Evolutionary conservation across 2,797 vertebrate genomes (phyloP).

Genomic region (Florisuga fusca): DNA sequence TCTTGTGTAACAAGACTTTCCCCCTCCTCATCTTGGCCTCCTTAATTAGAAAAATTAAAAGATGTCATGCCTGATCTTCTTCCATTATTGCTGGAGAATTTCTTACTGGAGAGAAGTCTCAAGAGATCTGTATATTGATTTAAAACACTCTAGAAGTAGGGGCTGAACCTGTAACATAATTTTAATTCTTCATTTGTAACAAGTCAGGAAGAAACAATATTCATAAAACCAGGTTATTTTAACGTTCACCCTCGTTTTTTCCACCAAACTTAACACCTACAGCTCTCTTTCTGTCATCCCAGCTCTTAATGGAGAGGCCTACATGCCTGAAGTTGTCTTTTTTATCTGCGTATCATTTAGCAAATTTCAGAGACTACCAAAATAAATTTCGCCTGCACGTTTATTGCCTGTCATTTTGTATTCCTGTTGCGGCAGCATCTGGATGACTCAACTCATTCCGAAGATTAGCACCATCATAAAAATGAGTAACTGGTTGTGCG

Average conservation of each 20-base stretch:
- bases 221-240: neutral
- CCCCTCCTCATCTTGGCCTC: neutral
- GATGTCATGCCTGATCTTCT: neutral
- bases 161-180: neutral
- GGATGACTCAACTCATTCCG: neutral
- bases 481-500: constrained; percentile 16
- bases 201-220: neutral
- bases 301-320: neutral
- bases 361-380: neutral
- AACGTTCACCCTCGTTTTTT: neutral
- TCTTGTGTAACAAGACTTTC: neutral
- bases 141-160: neutral
- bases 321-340: neutral
- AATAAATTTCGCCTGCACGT: neutral
- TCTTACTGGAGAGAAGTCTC: neutral
- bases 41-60: constrained; percentile 3
- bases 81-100: neutral
- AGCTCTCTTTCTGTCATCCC: neutral
- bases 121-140: neutral
- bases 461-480: constrained; percentile 14
- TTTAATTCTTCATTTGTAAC: neutral
- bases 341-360: neutral
- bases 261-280: neutral
- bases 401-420: neutral
- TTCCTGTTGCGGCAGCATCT: constrained; percentile 7